Conservation (phyloP, 2,888 invertebrate species). For the Zootermopsis nevadensis region DNA sequence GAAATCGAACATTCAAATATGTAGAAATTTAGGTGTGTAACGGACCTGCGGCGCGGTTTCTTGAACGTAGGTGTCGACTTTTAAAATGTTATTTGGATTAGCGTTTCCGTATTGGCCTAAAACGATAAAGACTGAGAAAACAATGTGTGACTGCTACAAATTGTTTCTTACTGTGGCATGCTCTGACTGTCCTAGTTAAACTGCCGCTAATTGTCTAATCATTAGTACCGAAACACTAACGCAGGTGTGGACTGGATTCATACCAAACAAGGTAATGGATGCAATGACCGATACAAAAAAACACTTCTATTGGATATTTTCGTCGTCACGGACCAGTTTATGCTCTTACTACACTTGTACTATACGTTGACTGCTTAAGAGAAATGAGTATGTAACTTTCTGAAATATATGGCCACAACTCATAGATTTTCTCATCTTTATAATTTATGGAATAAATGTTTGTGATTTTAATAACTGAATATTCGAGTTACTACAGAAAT, state of each 20-base stretch:
- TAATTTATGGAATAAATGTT: too few species aligned
- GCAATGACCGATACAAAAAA: neutral
- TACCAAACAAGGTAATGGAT: conserved; percentile 4
- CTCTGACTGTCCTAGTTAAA: neutral
- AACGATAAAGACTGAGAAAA: neutral
- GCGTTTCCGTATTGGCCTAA: too few species aligned
- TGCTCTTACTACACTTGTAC: neutral
- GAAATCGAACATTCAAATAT: too few species aligned
- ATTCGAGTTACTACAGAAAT: too few species aligned
- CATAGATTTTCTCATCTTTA: too few species aligned
- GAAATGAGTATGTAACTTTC: neutral
- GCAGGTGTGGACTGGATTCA: neutral
- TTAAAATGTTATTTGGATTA: too few species aligned
- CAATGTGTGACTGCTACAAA: neutral
- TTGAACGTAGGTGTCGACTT: too few species aligned
- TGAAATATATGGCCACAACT: too few species aligned
- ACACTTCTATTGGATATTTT: neutral
- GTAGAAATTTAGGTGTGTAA: too few species aligned
- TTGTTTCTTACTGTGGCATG: neutral
- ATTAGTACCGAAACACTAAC: neutral
- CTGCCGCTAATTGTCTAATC: neutral
- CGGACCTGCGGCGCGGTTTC: too few species aligned
- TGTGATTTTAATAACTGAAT: too few species aligned
- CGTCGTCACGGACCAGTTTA: neutral
- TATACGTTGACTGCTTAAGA: neutral